These are phyloP conservation scores for Drosophila nasuta DNA, from an alignment of 1,140 invertebrate species.

Conservation along the genomic window DNA sequence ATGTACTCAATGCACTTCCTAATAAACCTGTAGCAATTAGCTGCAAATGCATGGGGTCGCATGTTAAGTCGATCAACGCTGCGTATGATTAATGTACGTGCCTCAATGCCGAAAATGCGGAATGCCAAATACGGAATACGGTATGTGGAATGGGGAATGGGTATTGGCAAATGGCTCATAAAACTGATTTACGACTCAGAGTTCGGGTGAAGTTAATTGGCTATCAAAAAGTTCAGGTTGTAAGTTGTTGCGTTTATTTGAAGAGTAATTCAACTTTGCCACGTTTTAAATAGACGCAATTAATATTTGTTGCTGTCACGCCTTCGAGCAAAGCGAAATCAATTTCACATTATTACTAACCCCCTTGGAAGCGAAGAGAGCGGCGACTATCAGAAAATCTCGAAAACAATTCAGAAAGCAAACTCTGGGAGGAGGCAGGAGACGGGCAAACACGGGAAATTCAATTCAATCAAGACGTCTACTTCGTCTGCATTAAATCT, in stretches of 20 bases:
- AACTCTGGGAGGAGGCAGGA: background rate
- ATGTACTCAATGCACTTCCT: constrained; percentile 9
- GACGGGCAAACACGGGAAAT: constrained; percentile 23
- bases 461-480: constrained; percentile 64
- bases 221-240: constrained; percentile 17
- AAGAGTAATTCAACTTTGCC: constrained; percentile 62
- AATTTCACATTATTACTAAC: constrained; percentile 57
- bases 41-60: constrained; percentile 23
- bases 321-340: constrained; percentile 54
- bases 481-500: constrained; percentile 51
- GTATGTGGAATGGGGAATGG: background rate
- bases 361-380: constrained; percentile 10
- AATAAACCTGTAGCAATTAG: constrained; percentile 30
- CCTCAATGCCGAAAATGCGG: background rate
- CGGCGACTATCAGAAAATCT: constrained; percentile 24
- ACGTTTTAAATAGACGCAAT: constrained; percentile 55
- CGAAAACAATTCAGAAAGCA: constrained; percentile 41
- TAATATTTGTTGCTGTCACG: constrained; percentile 57
- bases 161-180: constrained; percentile 20
- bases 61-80: constrained; percentile 35
- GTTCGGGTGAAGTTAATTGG: constrained; percentile 47
- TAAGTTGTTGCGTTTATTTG: constrained; percentile 37
- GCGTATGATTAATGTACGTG: constrained; percentile 64
- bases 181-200: constrained; percentile 52
- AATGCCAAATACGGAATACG: too few species aligned